Conservation (phyloP, 2,113 vertebrate species). For the Trematomus loennbergii region DNA sequence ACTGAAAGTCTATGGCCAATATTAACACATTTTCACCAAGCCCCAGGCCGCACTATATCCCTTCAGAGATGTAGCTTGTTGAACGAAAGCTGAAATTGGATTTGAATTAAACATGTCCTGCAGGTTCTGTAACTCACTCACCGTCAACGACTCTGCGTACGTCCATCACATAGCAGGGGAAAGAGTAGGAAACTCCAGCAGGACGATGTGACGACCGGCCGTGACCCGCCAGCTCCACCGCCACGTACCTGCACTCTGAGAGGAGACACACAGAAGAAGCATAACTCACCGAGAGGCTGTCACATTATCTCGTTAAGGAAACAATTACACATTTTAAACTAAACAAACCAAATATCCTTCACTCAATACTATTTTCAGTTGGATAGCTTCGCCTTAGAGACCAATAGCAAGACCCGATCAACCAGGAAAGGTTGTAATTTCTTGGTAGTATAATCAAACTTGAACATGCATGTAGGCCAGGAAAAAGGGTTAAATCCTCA, state of each 20-base stretch:
- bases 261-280: conserved; percentile 4
- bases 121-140: conserved; percentile 32
- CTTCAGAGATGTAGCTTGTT: not conserved
- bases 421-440: too few species aligned
- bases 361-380: too few species aligned
- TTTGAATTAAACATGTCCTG: not conserved
- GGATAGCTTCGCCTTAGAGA: too few species aligned
- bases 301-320: not conserved
- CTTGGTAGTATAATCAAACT: too few species aligned
- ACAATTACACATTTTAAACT: too few species aligned
- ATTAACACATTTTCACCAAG: not conserved
- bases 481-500: too few species aligned
- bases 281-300: not conserved
- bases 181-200: conserved; percentile 83
- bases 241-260: conserved; percentile 87
- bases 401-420: too few species aligned
- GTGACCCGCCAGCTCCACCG: conserved; percentile 91
- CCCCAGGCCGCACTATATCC: not conserved
- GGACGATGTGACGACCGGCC: conserved; percentile 89
- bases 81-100: not conserved
- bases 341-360: too few species aligned
- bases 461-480: too few species aligned
- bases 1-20: not conserved
- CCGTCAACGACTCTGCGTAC: conserved; percentile 85
- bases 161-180: conserved; percentile 86